phyloP scores from a whole-genome alignment of 2,888 invertebrate species.

The Danaus chrysippus region DNA sequence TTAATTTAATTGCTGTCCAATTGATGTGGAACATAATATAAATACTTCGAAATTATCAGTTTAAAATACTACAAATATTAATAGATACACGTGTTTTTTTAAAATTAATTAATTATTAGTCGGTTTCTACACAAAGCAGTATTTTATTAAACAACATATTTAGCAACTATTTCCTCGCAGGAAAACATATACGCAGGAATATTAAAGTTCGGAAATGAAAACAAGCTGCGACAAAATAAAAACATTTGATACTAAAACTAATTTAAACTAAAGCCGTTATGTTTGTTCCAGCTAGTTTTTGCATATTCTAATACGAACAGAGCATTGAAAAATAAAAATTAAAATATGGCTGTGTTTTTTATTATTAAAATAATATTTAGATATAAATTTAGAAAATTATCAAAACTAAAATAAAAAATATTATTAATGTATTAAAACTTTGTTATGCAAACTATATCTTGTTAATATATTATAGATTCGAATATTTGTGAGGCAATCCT shows the following conservation, averaged over 20 bases:
- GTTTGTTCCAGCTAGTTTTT: conserved; percentile 11
- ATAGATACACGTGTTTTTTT: too few relatives aligned
- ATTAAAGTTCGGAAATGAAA: conserved; percentile 4
- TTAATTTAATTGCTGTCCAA: neutral
- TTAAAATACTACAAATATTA: too few relatives aligned
- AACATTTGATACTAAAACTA: conserved; percentile 18
- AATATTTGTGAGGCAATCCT: too few relatives aligned
- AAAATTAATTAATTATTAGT: neutral
- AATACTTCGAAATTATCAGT: too few relatives aligned
- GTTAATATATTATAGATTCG: too few relatives aligned
- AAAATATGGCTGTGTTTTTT: neutral
- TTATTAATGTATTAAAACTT: too few relatives aligned
- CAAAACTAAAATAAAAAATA: too few relatives aligned
- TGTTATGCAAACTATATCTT: too few relatives aligned
- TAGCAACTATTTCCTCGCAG: conserved; percentile 3
- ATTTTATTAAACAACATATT: neutral
- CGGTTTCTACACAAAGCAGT: neutral
- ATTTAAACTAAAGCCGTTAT: conserved; percentile 16
- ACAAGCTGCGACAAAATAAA: conserved; percentile 1
- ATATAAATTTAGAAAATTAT: too few relatives aligned
- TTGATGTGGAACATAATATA: neutral
- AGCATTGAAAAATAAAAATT: neutral
- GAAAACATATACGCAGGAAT: neutral
- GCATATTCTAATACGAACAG: conserved; percentile 8
- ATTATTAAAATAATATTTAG: neutral